These are phyloP conservation scores for Listronotus oregonensis DNA, from an alignment of 1,140 invertebrate genomes.

Conservation along the genomic window DNA sequence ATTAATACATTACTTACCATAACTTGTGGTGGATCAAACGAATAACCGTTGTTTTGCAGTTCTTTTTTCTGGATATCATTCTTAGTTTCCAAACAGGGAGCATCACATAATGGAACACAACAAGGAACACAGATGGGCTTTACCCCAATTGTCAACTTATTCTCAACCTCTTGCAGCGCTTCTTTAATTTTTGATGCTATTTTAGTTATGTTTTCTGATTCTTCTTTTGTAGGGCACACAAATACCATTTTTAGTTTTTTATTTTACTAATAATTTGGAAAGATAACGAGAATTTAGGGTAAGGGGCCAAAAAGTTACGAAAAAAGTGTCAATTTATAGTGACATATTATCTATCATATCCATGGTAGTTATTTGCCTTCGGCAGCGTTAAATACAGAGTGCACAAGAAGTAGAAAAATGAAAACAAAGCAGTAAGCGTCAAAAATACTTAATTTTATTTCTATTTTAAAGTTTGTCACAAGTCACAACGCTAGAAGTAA, in stretches of 20 bases:
- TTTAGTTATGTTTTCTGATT: conserved; percentile 22
- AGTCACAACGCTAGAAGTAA: too few relatives aligned
- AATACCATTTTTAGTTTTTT: conserved; percentile 30
- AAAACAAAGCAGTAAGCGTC: too few relatives aligned
- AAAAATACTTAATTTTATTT: too few relatives aligned
- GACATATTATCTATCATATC: background rate
- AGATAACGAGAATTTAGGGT: conserved; percentile 19
- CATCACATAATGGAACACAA: conserved; percentile 21
- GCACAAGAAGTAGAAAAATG: too few relatives aligned
- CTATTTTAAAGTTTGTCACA: too few relatives aligned
- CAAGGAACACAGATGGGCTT: conserved; percentile 37
- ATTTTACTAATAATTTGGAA: conserved; percentile 26
- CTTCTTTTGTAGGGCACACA: conserved; percentile 36
- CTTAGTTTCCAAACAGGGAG: conserved; percentile 15
- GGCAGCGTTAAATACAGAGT: too few relatives aligned
- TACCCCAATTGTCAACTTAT: conserved; percentile 17
- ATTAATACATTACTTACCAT: conserved; percentile 26
- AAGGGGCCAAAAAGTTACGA: background rate
- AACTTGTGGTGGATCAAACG: conserved; percentile 28
- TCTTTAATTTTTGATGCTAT: conserved; percentile 23
- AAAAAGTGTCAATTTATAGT: background rate
- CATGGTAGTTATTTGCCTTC: background rate
- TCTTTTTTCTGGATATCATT: conserved; percentile 12
- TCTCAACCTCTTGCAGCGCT: conserved; percentile 23
- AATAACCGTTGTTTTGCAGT: background rate